A percentile compares a stretch with the other conserved stretches of the same genome.
phyloP scores from a whole-genome alignment of 2,888 invertebrate genomes.

The Lasioglossum pauxillum region DNA sequence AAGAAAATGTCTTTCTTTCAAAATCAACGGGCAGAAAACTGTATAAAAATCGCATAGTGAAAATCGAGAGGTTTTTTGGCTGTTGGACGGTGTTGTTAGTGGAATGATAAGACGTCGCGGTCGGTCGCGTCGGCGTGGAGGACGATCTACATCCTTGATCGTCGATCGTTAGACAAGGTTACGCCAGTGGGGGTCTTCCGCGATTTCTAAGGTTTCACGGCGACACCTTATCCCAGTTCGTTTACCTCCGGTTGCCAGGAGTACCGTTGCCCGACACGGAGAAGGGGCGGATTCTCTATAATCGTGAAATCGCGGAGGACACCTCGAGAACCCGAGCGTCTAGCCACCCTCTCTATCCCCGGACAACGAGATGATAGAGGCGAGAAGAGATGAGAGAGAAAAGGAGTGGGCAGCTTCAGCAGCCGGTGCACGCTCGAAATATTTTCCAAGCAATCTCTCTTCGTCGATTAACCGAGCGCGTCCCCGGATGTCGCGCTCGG shows the following conservation, averaged over 20 bases:
- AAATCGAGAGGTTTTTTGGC: too few species aligned
- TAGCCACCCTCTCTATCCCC: constrained; percentile 24
- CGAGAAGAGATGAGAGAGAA: neutral
- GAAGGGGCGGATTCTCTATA: constrained; percentile 24
- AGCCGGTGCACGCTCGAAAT: constrained; percentile 48
- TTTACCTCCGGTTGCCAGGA: constrained; percentile 58
- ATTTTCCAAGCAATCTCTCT: constrained; percentile 52
- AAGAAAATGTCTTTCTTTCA: too few species aligned
- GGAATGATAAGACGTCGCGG: neutral
- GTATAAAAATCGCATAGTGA: too few species aligned
- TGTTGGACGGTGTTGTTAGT: too few species aligned
- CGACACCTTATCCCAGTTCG: constrained; percentile 62
- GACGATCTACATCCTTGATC: constrained; percentile 30
- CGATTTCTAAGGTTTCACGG: constrained; percentile 59
- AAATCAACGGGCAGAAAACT: too few species aligned
- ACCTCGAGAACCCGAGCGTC: constrained; percentile 29
- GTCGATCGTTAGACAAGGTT: constrained; percentile 53
- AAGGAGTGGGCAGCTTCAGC: constrained; percentile 10
- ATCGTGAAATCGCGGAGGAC: constrained; percentile 57
- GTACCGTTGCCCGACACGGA: constrained; percentile 36
- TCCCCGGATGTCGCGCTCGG: constrained; percentile 9
- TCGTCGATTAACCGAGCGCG: constrained; percentile 48
- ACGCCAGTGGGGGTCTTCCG: constrained; percentile 31
- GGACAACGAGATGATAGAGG: neutral
- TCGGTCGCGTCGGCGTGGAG: neutral